Evolutionary conservation across 37 sponge, comb jelly and placozoan genomes (phyloP).

Genomic region (Agelas oroides): DNA sequence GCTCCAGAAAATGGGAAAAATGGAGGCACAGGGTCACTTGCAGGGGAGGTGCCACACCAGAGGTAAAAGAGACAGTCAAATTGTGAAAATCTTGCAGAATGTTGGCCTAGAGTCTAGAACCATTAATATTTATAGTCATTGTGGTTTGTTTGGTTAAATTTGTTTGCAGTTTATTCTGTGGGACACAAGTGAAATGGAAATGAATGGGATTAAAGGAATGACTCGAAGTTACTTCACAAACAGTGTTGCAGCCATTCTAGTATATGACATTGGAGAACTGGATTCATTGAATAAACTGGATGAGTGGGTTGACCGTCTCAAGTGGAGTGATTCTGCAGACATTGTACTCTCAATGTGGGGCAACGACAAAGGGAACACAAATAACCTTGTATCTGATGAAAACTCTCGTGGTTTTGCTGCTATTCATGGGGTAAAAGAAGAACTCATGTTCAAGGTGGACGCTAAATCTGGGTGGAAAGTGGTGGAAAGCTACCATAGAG

Average conservation of each 20-base stretch:
- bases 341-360: constrained; percentile 56
- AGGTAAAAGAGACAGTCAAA: neutral
- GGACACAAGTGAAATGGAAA: constrained; percentile 66
- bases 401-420: neutral
- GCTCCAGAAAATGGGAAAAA: constrained; percentile 16
- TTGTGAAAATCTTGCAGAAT: neutral
- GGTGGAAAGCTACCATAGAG: neutral
- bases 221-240: constrained; percentile 52
- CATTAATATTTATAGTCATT: no score
- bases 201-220: constrained; percentile 21
- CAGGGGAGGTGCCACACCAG: neutral
- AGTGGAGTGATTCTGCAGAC: neutral
- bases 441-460: neutral
- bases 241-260: constrained; percentile 50
- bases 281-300: constrained; percentile 11
- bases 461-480: constrained; percentile 8
- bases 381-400: neutral
- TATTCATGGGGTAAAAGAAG: neutral
- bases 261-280: constrained; percentile 30
- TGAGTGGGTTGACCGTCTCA: constrained; percentile 38
- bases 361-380: constrained; percentile 25
- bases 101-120: neutral
- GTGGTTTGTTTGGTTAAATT: neutral
- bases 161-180: constrained; percentile 42
- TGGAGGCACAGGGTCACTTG: neutral